Conservation (phyloP, 2,888 invertebrate species). For the Schizaphis graminum region DNA sequence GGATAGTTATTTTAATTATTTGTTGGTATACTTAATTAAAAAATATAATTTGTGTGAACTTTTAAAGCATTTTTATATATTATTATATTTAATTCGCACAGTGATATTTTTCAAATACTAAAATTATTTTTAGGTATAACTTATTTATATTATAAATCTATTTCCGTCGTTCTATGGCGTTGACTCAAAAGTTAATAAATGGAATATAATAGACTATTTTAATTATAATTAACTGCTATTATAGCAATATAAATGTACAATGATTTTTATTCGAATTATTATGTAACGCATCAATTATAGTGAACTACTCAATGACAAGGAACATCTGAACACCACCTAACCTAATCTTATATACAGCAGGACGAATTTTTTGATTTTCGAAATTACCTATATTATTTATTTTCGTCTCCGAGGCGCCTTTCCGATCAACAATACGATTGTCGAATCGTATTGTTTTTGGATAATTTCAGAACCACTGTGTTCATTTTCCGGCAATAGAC, state of each 20-base stretch:
- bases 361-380: not conserved
- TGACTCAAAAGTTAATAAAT: not conserved
- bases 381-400: not conserved
- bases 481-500: not conserved
- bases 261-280: not conserved
- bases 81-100: not conserved
- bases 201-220: not conserved
- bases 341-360: not conserved
- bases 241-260: not conserved
- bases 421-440: not conserved
- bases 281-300: not conserved
- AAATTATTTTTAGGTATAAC: not conserved
- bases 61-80: not conserved
- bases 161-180: not conserved
- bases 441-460: not conserved
- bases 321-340: not conserved
- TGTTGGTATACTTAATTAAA: not conserved
- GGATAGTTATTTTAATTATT: not conserved
- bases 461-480: not conserved
- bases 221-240: not conserved
- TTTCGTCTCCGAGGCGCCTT: not conserved
- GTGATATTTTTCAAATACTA: not conserved
- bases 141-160: too few relatives aligned
- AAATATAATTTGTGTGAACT: accelerated
- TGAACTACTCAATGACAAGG: not conserved